Percentiles rank a stretch among this genome's conserved stretches.
phyloP scores from a whole-genome alignment of 2,888 invertebrate genomes.

The Eledona agricola region DNA sequence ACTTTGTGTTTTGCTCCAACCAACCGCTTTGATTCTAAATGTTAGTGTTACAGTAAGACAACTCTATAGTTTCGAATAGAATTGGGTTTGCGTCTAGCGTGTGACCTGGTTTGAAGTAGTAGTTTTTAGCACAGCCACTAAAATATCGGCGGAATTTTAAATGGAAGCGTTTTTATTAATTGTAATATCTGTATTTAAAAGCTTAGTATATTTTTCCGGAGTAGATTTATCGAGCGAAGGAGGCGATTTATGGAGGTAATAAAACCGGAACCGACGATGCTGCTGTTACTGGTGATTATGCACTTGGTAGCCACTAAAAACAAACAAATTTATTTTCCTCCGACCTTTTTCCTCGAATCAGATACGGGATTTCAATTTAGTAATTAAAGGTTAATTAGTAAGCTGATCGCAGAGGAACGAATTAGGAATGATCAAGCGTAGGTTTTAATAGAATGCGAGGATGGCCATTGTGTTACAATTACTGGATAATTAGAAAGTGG shows the following conservation, averaged over 20 bases:
- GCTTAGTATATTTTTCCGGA: conserved; percentile 41
- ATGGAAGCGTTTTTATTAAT: conserved; percentile 40
- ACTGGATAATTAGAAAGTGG: conserved; percentile 46
- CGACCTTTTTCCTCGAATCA: conserved; percentile 16
- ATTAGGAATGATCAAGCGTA: conserved; percentile 28
- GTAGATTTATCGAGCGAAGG: conserved; percentile 43
- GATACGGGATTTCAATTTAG: conserved; percentile 15
- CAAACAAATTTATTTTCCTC: conserved; percentile 32
- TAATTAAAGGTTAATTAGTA: conserved; percentile 11
- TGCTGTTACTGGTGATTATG: conserved; percentile 46
- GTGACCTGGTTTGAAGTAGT: no score
- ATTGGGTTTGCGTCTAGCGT: no score
- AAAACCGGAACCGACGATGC: conserved; percentile 44
- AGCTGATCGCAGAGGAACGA: conserved; percentile 10
- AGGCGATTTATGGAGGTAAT: conserved; percentile 49
- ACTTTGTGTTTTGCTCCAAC: no score
- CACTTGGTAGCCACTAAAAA: conserved; percentile 44
- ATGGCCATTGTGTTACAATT: conserved; percentile 43
- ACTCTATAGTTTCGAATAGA: no score
- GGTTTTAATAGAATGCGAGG: conserved; percentile 42
- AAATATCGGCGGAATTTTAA: no score
- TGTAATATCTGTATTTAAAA: conserved; percentile 50
- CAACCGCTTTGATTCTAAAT: no score
- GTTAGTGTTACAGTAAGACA: no score
- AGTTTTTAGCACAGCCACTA: no score